A percentile compares a stretch with the other conserved stretches of the same genome.
phyloP scores from a whole-genome alignment of 1,140 invertebrate species.

The Aphaenogaster ashmeadi region DNA sequence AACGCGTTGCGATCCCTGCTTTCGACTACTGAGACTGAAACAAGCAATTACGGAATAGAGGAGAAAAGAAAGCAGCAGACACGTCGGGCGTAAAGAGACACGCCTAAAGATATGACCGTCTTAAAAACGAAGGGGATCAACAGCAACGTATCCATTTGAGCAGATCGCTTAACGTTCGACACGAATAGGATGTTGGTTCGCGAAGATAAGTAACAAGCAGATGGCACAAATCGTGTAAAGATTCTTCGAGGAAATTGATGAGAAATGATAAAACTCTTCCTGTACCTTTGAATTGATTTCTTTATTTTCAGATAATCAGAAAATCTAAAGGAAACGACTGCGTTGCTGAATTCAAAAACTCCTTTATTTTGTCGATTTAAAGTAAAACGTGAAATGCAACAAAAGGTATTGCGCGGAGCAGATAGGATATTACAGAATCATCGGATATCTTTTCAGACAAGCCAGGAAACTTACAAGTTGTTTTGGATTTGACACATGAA shows the following conservation, averaged over 20 bases:
- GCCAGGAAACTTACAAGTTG: not conserved
- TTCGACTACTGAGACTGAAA: slow-evolving; percentile 24
- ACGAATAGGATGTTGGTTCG: slow-evolving; percentile 57
- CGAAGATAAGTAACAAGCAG: not conserved
- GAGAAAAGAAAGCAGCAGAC: slow-evolving; percentile 4
- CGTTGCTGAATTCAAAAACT: slow-evolving; percentile 61
- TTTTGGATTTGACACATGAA: not conserved
- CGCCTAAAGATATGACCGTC: not conserved
- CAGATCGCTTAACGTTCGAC: not conserved
- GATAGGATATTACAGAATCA: not conserved
- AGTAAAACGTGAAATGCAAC: slow-evolving; percentile 61
- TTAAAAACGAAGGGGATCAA: slow-evolving; percentile 17
- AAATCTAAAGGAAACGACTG: slow-evolving; percentile 64
- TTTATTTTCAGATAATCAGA: not conserved
- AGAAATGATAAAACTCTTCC: not conserved
- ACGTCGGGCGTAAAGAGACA: not conserved
- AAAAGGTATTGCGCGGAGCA: not conserved
- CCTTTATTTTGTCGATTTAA: slow-evolving; percentile 65
- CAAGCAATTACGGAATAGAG: slow-evolving; percentile 22
- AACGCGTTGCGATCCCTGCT: slow-evolving; percentile 14
- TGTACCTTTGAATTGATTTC: not conserved
- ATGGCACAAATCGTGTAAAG: slow-evolving; percentile 7
- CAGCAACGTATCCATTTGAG: not conserved
- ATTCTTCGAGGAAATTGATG: not conserved
- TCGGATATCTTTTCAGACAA: slow-evolving; percentile 12